Base-by-base conservation (phyloP, 2,797 vertebrate genomes). In the Rousettus madagascariensis region DNA sequence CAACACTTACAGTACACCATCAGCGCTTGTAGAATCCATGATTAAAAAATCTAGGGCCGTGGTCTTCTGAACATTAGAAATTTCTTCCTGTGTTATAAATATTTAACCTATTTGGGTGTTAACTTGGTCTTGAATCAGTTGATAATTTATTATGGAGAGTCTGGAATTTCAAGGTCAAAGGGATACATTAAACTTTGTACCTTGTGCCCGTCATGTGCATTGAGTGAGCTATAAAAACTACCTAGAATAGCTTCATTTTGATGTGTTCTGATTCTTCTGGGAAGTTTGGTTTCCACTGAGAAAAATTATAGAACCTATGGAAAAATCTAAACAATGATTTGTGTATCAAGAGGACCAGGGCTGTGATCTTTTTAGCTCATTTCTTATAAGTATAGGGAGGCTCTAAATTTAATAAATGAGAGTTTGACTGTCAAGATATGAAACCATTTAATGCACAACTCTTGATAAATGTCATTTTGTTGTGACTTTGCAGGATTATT, bases 261-360 rank as follows among this genome's bases (percentile, higher is more conserved):
- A 87, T 85, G 41, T 69, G 61, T 77, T 87, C 55, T 26, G 8
- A 30, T 84, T 93, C 55, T 94, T 94, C 55, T 65, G 66, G 69
- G 80, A 82, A 75, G 86, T 82, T 94, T 65, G 55, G 66, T 95
- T 96, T 93, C 90, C 55, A 85, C 15, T 80, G 66, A 93, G 43
- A 49, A 78, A 96, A 97, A 82, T 93, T 84, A 91, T 53, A 89
- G 33, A 59, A 90, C 88, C 22, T n/a, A 8, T 57, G 41, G 28
- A 95, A 41, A 74, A 96, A 91, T 86, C 57, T 68, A 93, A 96
- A 86, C 69, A 88, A 15, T n/a, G 66, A 72, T 72, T 22, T 33
- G 24, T 84, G 75, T 91, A 90, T 38, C 68, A 84, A 87, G 66
- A 90, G 5, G 22, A 43, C 59, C 46, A 68, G 28, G 8, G 22